phyloP scores from a whole-genome alignment of 2,797 vertebrate genomes.

The Anguilla megastoma region DNA sequence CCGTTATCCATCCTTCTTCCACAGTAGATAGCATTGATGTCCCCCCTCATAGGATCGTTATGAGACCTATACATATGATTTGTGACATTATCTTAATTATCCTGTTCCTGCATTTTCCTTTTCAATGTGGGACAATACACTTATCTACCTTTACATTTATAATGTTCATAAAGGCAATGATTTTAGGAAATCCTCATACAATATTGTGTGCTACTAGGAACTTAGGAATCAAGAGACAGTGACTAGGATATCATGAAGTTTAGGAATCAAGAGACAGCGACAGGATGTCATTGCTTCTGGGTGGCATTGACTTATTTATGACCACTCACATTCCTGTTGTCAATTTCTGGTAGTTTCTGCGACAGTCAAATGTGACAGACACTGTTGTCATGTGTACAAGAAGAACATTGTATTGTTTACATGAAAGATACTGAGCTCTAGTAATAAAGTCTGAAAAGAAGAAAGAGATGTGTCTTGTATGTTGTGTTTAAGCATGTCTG shows the following conservation, averaged over 20 bases:
- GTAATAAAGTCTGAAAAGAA: neutral
- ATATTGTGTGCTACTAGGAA: neutral
- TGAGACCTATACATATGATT: neutral
- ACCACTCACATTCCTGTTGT: neutral
- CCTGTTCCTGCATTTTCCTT: neutral
- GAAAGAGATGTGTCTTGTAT: neutral
- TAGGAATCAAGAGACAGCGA: neutral
- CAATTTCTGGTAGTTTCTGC: neutral
- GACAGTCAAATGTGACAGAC: neutral
- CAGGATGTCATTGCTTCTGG: neutral
- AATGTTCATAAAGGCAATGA: neutral
- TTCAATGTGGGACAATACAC: neutral
- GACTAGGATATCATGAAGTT: neutral
- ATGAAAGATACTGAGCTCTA: conserved; percentile 10
- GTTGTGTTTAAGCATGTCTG: conserved; percentile 1
- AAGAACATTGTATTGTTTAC: neutral
- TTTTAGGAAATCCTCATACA: neutral
- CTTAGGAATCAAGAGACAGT: neutral
- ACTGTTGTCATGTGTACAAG: neutral
- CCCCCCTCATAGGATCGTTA: neutral
- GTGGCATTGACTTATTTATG: neutral
- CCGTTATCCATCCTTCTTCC: conserved; percentile 72
- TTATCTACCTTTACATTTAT: neutral
- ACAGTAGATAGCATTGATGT: conserved; percentile 63
- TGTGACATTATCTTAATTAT: neutral